Conservation (phyloP, 2,113 vertebrate genomes). For the Mus spicilegus region DNA sequence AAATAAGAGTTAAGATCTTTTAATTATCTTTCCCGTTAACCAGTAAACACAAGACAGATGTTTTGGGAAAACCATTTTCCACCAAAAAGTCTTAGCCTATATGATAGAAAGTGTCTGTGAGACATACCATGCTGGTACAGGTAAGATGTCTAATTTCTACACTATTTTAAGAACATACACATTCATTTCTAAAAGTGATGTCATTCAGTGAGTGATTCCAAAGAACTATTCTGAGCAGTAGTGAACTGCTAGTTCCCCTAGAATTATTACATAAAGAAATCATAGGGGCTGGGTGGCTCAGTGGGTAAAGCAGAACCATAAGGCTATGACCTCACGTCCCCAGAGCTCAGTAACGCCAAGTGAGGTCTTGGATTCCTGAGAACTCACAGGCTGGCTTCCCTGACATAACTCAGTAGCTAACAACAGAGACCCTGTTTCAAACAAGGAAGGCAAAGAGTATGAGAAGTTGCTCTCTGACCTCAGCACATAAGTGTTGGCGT, state of each 20-base stretch:
- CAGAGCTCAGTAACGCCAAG: too few relatives aligned
- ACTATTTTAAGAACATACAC: not conserved
- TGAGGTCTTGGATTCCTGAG: not conserved
- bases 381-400: not conserved
- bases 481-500: not conserved
- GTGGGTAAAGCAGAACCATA: not conserved
- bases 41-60: not conserved
- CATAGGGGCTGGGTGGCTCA: not conserved
- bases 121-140: not conserved
- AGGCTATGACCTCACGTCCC: not conserved
- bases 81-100: not conserved
- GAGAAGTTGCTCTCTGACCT: not conserved
- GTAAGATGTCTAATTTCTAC: not conserved
- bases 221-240: not conserved
- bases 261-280: not conserved
- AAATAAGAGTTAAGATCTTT: not conserved
- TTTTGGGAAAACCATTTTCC: not conserved
- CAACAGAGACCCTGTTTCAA: too few relatives aligned
- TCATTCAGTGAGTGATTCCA: not conserved
- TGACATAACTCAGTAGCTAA: not conserved
- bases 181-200: not conserved
- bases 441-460: not conserved
- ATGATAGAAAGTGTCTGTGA: not conserved
- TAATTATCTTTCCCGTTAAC: not conserved
- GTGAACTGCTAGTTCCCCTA: not conserved